Evolutionary conservation across 2,888 invertebrate species (phyloP).

Genomic region (Cephus pygmeus): DNA sequence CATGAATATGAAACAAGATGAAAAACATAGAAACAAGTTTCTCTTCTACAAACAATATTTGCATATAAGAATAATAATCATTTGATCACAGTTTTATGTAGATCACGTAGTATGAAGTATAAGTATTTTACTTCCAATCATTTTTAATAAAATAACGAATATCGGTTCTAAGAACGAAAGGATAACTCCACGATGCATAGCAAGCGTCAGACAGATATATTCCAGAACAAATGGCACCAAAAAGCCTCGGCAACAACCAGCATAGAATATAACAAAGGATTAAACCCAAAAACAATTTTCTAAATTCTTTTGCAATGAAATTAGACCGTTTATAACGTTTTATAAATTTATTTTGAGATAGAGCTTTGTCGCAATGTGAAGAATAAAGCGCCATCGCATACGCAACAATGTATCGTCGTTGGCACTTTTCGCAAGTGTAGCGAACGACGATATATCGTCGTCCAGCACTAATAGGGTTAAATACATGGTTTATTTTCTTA

Average conservation of each 20-base stretch:
- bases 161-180: constrained; percentile 6
- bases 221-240: constrained; percentile 8
- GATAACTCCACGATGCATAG: constrained; percentile 11
- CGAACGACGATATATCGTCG: too few species aligned
- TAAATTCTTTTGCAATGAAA: constrained; percentile 1
- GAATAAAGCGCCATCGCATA: too few species aligned
- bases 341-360: neutral
- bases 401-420: too few species aligned
- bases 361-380: too few species aligned
- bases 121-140: constrained; percentile 7
- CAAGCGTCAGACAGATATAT: constrained; percentile 7
- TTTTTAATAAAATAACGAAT: constrained; percentile 16
- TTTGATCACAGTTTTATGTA: neutral
- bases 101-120: constrained; percentile 11
- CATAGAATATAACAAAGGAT: neutral
- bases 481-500: too few species aligned
- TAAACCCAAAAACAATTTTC: constrained; percentile 4
- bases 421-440: too few species aligned
- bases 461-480: too few species aligned
- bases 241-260: neutral
- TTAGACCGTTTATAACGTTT: constrained; percentile 6
- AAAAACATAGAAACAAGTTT: constrained; percentile 9
- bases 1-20: constrained; percentile 8
- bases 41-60: constrained; percentile 9
- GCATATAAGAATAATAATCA: constrained; percentile 10